Conservation (phyloP, 2,113 vertebrate species). For the Grammomys surdaster region DNA sequence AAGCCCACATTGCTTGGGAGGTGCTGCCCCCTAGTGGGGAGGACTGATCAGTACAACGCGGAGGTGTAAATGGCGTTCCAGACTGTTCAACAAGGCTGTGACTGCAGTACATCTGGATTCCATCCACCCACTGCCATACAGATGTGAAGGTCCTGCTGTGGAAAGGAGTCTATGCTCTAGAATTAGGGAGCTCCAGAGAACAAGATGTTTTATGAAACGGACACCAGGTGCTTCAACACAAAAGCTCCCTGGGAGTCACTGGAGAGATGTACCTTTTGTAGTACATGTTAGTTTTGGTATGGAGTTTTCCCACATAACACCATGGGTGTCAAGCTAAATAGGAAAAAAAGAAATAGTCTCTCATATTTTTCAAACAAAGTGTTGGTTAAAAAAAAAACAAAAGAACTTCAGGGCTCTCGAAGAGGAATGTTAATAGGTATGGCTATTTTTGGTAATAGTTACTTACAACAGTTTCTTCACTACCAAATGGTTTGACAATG, state of each 20-base stretch:
- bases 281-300: constrained; percentile 25
- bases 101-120: background rate
- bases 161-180: background rate
- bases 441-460: constrained; percentile 75
- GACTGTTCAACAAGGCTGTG: background rate
- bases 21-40: constrained; percentile 71
- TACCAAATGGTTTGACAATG: constrained; percentile 60
- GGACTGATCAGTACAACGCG: fast-evolving
- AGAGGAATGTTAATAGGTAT: constrained; percentile 62
- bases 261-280: constrained; percentile 9
- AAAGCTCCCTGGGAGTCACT: background rate
- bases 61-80: fast-evolving
- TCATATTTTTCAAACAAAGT: constrained; percentile 29
- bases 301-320: background rate
- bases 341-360: background rate
- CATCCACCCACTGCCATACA: background rate
- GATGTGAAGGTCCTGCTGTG: background rate
- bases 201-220: background rate
- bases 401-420: background rate
- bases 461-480: constrained; percentile 66
- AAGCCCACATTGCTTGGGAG: constrained; percentile 18
- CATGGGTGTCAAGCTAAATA: background rate
- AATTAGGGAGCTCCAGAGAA: constrained; percentile 17
- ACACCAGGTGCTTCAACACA: background rate
- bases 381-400: constrained; percentile 28